phyloP scores from a whole-genome alignment of 1,140 invertebrate species.

The Philopotamus ludificatus region DNA sequence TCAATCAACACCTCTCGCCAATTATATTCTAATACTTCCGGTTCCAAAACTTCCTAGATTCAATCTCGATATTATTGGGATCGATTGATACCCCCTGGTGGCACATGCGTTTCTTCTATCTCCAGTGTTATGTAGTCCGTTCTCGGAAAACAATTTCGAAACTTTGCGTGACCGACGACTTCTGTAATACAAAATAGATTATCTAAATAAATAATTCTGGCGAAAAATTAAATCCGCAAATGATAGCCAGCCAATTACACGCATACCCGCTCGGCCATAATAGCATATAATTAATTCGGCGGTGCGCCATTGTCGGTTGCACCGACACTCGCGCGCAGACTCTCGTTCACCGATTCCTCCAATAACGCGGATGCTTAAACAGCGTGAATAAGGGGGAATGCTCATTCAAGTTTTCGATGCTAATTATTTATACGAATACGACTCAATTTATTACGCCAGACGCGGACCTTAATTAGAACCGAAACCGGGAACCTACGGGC shows the following conservation, averaged over 20 bases:
- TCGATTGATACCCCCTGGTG: not conserved
- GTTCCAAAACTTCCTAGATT: too few species aligned
- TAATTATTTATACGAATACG: not conserved
- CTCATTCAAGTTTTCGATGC: not conserved
- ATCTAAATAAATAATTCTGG: not conserved
- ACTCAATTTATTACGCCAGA: conserved; percentile 5
- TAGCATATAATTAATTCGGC: too few species aligned
- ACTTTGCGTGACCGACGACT: not conserved
- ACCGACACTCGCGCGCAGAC: too few species aligned
- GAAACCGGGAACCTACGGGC: not conserved
- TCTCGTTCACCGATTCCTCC: too few species aligned
- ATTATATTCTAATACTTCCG: too few species aligned
- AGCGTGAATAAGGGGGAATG: not conserved
- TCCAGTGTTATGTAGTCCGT: too few species aligned
- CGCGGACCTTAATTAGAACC: not conserved
- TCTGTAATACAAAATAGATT: not conserved
- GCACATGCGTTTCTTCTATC: not conserved
- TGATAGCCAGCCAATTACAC: not conserved
- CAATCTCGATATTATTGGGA: too few species aligned
- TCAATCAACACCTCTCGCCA: too few species aligned
- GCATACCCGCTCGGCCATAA: too few species aligned
- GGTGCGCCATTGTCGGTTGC: too few species aligned
- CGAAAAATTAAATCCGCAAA: not conserved
- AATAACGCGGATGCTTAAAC: too few species aligned
- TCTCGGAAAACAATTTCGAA: not conserved